These are phyloP conservation scores for Globodera ellingtonae DNA, from an alignment of 1,140 invertebrate species.

Conservation along the genomic window DNA sequence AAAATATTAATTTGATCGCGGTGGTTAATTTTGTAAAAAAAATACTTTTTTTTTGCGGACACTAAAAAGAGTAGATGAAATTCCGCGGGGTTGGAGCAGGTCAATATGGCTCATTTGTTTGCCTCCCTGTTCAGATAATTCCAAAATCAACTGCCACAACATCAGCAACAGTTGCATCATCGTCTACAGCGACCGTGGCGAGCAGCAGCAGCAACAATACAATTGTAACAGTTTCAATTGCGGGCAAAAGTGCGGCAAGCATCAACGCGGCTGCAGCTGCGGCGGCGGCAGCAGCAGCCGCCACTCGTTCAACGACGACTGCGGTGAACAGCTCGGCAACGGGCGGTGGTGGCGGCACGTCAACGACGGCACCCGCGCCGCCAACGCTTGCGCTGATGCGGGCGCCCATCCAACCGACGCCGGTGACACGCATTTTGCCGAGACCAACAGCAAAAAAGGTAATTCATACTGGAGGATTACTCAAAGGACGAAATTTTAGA, in stretches of 20 bases:
- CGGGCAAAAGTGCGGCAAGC: background rate
- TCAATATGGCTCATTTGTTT: too few relatives aligned
- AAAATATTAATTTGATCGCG: too few relatives aligned
- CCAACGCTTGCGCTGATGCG: background rate
- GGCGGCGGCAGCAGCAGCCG: background rate
- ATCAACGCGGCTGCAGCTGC: background rate
- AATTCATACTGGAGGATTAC: background rate
- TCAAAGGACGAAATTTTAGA: too few relatives aligned
- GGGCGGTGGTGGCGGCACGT: background rate
- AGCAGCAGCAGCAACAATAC: background rate
- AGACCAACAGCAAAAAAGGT: background rate
- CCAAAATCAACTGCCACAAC: background rate
- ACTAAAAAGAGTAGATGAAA: too few relatives aligned
- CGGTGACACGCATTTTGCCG: constrained; percentile 11
- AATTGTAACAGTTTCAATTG: background rate
- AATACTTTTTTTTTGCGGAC: too few relatives aligned
- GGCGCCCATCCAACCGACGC: constrained; percentile 2
- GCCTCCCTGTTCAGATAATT: too few relatives aligned
- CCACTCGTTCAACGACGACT: background rate
- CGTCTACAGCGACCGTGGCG: background rate
- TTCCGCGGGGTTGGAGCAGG: too few relatives aligned
- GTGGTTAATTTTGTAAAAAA: too few relatives aligned
- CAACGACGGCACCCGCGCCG: too few relatives aligned
- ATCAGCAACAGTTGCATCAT: background rate
- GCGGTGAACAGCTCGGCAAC: too few relatives aligned